Evolutionary conservation across 2,888 invertebrate species (phyloP).

Genomic region (Troilus luridus): DNA sequence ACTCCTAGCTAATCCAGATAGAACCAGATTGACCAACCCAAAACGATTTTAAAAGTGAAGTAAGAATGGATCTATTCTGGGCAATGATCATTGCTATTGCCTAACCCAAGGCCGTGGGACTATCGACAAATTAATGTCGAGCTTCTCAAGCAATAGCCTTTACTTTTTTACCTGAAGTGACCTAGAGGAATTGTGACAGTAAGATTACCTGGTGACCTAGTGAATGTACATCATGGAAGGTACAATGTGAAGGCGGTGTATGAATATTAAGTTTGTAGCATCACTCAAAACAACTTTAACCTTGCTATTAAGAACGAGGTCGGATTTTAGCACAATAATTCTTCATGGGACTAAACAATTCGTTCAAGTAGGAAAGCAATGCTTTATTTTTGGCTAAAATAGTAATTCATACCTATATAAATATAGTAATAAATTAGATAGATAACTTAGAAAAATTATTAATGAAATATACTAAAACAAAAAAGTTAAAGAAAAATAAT

Average conservation of each 20-base stretch:
- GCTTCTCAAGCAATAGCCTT: neutral
- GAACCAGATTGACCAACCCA: neutral
- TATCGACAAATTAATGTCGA: slow-evolving; percentile 24
- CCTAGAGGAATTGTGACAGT: neutral
- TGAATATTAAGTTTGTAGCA: neutral
- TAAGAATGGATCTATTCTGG: slow-evolving; percentile 39
- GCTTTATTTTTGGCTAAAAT: too few species aligned
- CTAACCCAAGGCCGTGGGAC: neutral
- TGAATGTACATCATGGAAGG: neutral
- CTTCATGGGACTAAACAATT: neutral
- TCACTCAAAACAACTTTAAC: neutral
- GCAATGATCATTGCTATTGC: slow-evolving; percentile 17
- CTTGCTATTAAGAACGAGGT: neutral
- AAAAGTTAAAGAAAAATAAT: too few species aligned
- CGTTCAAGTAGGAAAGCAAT: neutral
- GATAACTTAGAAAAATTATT: too few species aligned
- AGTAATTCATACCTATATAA: too few species aligned
- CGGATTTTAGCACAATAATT: neutral
- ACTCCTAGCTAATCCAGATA: neutral
- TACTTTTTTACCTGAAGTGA: neutral
- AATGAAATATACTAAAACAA: too few species aligned
- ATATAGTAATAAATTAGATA: too few species aligned
- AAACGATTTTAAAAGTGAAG: slow-evolving; percentile 20
- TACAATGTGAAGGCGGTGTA: neutral
- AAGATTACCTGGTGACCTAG: neutral